phyloP scores from a whole-genome alignment of 2,888 invertebrate genomes.

The Melipona bicolor region DNA sequence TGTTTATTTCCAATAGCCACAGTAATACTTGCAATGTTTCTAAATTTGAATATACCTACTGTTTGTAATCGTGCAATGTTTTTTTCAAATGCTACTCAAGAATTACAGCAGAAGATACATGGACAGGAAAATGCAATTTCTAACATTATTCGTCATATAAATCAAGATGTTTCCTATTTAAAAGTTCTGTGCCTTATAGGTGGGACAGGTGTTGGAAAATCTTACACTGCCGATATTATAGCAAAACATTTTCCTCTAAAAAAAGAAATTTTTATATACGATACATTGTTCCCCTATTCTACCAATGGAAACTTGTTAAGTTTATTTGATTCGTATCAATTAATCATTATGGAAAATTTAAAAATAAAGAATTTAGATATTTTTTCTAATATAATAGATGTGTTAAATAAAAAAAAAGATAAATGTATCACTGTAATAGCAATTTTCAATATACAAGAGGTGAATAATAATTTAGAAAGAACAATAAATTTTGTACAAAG shows the following conservation, averaged over 20 bases:
- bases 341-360: conserved; percentile 79
- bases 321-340: conserved; percentile 72
- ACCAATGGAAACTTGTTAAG: conserved; percentile 47
- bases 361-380: conserved; percentile 68
- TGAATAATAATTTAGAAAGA: conserved; percentile 57
- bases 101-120: conserved; percentile 71
- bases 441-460: conserved; percentile 76
- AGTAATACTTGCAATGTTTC: conserved; percentile 47
- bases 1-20: conserved; percentile 58
- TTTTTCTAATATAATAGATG: conserved; percentile 60
- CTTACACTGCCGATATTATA: conserved; percentile 77
- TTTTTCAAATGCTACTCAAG: conserved; percentile 66
- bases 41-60: conserved; percentile 34
- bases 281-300: conserved; percentile 63
- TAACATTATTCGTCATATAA: conserved; percentile 61
- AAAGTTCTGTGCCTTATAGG: conserved; percentile 76
- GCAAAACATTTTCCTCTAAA: conserved; percentile 67
- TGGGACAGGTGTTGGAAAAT: conserved; percentile 81
- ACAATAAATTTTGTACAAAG: conserved; percentile 67
- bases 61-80: conserved; percentile 63
- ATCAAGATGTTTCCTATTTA: conserved; percentile 59
- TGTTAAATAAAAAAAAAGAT: conserved; percentile 22
- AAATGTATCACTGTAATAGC: conserved; percentile 73
- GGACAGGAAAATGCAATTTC: conserved; percentile 75
- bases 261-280: conserved; percentile 68